phyloP scores from a whole-genome alignment of 2,888 invertebrate species.

The Apoda limacodes region DNA sequence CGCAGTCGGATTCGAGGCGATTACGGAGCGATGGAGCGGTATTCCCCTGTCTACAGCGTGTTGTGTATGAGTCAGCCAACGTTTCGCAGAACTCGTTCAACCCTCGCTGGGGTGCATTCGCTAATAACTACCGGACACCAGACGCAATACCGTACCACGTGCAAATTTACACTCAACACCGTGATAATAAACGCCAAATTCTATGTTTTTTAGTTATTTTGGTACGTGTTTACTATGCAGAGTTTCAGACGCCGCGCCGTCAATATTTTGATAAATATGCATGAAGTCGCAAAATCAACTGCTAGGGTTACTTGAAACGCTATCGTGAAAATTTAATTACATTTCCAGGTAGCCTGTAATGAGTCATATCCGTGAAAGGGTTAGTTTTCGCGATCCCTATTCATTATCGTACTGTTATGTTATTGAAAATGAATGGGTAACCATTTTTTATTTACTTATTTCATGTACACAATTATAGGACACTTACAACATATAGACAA shows the following conservation, averaged over 20 bases:
- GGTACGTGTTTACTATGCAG: conserved; percentile 64
- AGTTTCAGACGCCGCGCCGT: conserved; percentile 69
- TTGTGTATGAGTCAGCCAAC: conserved; percentile 44
- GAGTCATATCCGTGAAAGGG: conserved; percentile 66
- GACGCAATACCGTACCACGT: conserved; percentile 34
- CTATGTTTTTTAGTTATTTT: too few relatives aligned
- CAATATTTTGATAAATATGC: conserved; percentile 70
- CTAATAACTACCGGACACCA: conserved; percentile 59
- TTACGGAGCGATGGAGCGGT: conserved; percentile 48
- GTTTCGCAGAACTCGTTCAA: conserved; percentile 54
- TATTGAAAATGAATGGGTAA: too few relatives aligned
- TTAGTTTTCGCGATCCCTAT: conserved; percentile 58
- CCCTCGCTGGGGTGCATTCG: conserved; percentile 55
- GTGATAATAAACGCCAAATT: too few relatives aligned
- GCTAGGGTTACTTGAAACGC: conserved; percentile 60
- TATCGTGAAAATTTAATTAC: conserved; percentile 68
- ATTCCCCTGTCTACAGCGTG: conserved; percentile 42
- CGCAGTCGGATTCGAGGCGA: conserved; percentile 21
- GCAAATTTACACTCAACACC: too few relatives aligned
- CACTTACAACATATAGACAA: too few relatives aligned
- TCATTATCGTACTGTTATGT: too few relatives aligned
- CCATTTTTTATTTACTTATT: too few relatives aligned
- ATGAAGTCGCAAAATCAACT: conserved; percentile 60
- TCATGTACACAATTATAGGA: too few relatives aligned
- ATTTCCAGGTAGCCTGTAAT: conserved; percentile 64